phyloP scores from a whole-genome alignment of 2,888 invertebrate species.

The Diogma glabrata region DNA sequence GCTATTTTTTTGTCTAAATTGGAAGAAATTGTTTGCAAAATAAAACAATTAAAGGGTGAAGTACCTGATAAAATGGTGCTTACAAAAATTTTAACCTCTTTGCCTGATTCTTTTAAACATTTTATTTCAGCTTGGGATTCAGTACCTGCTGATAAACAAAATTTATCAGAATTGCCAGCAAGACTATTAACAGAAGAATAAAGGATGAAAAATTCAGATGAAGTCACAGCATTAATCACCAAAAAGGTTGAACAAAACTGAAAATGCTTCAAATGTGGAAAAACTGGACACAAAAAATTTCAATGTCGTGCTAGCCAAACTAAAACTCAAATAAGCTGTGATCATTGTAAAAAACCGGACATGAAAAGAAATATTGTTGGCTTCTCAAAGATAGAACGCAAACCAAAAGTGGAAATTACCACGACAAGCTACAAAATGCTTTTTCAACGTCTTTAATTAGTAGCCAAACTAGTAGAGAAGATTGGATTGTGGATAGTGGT shows the following conservation, averaged over 20 bases:
- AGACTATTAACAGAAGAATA: background rate
- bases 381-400: no score
- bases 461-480: background rate
- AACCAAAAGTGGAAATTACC: no score
- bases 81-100: background rate
- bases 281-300: background rate
- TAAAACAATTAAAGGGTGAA: background rate
- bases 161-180: background rate
- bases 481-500: slow-evolving; percentile 15
- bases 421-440: no score
- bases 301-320: background rate
- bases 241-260: background rate
- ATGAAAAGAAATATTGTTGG: no score
- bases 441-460: no score
- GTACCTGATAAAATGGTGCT: background rate
- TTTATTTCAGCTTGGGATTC: background rate
- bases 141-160: background rate
- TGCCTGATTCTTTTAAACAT: background rate
- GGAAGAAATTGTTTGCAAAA: background rate
- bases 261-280: background rate
- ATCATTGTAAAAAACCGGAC: no score
- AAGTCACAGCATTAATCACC: no score
- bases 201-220: background rate
- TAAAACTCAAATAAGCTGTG: no score
- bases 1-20: background rate